Conservation (phyloP, 2,113 vertebrate species). For the Nothoprocta perdicaria region DNA sequence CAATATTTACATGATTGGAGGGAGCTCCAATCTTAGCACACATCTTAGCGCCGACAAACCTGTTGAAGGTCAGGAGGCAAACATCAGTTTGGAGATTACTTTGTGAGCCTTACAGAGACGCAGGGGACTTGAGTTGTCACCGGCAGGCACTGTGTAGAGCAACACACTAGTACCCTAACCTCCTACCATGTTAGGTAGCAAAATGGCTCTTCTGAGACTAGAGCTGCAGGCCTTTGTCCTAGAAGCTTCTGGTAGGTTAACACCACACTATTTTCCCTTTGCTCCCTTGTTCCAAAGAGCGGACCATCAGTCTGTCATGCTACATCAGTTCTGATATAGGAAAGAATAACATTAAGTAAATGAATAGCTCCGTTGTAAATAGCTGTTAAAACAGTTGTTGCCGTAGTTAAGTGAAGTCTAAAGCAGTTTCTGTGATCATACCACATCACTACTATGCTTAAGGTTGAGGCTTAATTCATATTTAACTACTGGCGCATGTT, state of each 20-base stretch:
- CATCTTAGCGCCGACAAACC: neutral
- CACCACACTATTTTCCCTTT: neutral
- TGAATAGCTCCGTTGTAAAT: neutral
- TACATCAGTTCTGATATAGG: neutral
- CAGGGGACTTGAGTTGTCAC: neutral
- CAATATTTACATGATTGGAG: neutral
- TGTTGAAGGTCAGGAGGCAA: neutral
- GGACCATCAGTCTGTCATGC: neutral
- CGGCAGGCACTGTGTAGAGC: neutral
- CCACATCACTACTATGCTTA: neutral
- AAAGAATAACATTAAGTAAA: neutral
- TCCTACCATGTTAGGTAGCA: fast-evolving
- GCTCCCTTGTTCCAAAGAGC: neutral
- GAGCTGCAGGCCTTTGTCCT: no score
- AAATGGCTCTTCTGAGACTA: neutral
- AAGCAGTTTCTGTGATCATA: neutral
- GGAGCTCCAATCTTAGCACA: neutral
- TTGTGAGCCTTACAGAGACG: neutral
- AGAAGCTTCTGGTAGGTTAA: neutral
- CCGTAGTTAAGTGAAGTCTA: neutral
- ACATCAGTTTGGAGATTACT: fast-evolving
- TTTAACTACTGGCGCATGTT: neutral
- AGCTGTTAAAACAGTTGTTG: neutral
- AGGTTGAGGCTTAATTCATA: neutral
- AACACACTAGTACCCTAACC: fast-evolving